A percentile compares a stretch with the other conserved stretches of the same genome.
These are phyloP conservation scores for Drosophila truncata DNA, from an alignment of 1,140 invertebrate genomes.

Conservation along the genomic window DNA sequence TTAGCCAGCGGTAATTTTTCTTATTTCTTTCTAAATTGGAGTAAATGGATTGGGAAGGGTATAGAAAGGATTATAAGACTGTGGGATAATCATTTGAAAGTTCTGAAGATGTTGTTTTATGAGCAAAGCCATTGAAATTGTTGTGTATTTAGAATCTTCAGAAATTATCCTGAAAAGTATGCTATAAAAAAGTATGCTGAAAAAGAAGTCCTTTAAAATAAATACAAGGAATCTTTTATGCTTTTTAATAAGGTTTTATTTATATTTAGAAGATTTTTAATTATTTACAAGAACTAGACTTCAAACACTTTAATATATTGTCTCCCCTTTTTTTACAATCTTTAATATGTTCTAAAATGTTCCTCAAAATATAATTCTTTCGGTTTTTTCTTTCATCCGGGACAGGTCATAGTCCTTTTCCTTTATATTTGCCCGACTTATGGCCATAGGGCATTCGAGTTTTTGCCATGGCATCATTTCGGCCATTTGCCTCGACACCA, in stretches of 20 bases:
- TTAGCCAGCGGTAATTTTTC: constrained; percentile 75
- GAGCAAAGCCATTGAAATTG: not conserved
- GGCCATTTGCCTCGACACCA: constrained; percentile 19
- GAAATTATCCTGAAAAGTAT: not conserved
- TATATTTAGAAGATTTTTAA: not conserved
- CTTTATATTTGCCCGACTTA: constrained; percentile 13
- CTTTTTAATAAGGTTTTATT: not conserved
- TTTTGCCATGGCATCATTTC: constrained; percentile 56
- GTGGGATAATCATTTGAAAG: not conserved
- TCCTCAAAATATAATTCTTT: not conserved
- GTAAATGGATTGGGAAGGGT: constrained; percentile 32
- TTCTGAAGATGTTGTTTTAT: not conserved
- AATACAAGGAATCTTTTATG: not conserved
- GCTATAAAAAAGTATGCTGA: not conserved
- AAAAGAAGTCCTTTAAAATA: not conserved
- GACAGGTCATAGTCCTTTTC: constrained; percentile 27
- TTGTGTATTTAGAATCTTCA: not conserved
- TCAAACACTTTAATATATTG: not conserved
- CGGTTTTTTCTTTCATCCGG: not conserved
- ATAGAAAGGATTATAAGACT: not conserved
- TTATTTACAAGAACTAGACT: not conserved
- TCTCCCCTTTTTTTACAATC: too few species aligned
- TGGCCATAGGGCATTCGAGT: constrained; percentile 58
- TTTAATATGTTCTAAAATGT: not conserved
- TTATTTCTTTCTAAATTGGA: constrained; percentile 50